phyloP scores from a whole-genome alignment of 2,113 vertebrate genomes.

The Hepsetus odoe region DNA sequence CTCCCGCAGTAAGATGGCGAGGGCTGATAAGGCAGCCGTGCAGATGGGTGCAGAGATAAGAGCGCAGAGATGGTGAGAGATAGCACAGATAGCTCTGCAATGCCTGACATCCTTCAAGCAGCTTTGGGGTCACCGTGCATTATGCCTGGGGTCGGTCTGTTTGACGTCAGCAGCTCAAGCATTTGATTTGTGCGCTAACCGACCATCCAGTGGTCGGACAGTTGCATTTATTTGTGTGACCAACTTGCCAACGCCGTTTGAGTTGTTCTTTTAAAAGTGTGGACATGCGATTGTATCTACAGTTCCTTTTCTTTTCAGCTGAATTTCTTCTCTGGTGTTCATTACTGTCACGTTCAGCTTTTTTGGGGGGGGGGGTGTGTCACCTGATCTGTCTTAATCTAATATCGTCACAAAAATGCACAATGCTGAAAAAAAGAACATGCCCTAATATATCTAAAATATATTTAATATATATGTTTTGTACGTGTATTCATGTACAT shows the following conservation, averaged over 20 bases:
- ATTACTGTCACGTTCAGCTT: slow-evolving; percentile 38
- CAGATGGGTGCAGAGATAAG: slow-evolving; percentile 75
- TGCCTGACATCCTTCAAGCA: slow-evolving; percentile 65
- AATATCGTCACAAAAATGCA: slow-evolving; percentile 35
- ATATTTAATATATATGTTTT: no score
- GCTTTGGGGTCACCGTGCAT: slow-evolving; percentile 72
- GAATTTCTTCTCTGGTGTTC: slow-evolving; percentile 21
- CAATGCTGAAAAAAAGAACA: slow-evolving; percentile 20
- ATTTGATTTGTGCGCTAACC: slow-evolving; percentile 1
- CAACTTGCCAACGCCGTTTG: slow-evolving; percentile 23
- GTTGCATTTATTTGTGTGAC: slow-evolving; percentile 36
- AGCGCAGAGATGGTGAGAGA: slow-evolving; percentile 62
- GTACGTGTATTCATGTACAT: no score
- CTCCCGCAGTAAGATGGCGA: slow-evolving; percentile 65
- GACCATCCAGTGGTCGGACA: background rate
- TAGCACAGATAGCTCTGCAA: slow-evolving; percentile 49
- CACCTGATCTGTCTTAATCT: slow-evolving; percentile 53
- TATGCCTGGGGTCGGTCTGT: slow-evolving; percentile 60
- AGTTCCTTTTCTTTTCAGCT: slow-evolving; percentile 51
- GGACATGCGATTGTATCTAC: slow-evolving; percentile 47
- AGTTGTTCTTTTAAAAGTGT: slow-evolving; percentile 48
- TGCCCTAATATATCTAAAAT: no score
- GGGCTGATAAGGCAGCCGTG: slow-evolving; percentile 72
- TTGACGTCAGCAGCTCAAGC: slow-evolving; percentile 44
- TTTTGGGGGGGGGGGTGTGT: slow-evolving; percentile 37